phyloP scores from a whole-genome alignment of 2,797 vertebrate genomes.

The Rhincodon typus region DNA sequence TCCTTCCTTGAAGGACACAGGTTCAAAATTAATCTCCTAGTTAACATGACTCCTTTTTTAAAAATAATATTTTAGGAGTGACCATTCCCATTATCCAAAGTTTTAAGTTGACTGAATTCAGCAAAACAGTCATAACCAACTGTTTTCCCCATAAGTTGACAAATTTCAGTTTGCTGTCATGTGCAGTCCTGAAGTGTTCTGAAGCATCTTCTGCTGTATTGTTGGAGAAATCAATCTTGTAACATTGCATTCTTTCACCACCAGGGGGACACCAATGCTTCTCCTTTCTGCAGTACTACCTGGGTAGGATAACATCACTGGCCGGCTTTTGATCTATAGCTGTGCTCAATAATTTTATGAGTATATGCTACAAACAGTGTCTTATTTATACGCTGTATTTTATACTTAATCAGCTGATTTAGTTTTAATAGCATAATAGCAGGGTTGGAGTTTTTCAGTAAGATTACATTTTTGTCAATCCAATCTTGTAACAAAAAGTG shows the following conservation, averaged over 20 bases:
- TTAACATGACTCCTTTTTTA: not conserved
- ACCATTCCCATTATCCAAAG: constrained; percentile 13
- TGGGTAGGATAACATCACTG: constrained; percentile 37
- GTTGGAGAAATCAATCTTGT: constrained; percentile 33
- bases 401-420: constrained; percentile 15
- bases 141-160: not conserved
- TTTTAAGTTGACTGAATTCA: constrained; percentile 27
- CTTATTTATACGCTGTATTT: constrained; percentile 31
- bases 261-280: constrained; percentile 36
- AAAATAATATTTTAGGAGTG: not conserved
- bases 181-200: not conserved
- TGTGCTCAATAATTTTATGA: constrained; percentile 33
- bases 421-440: constrained; percentile 23
- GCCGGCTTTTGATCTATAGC: constrained; percentile 27
- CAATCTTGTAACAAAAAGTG: not conserved
- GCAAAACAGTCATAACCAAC: not conserved
- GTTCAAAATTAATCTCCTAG: not conserved
- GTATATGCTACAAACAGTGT: constrained; percentile 34
- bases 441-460: constrained; percentile 18
- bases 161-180: constrained; percentile 19
- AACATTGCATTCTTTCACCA: constrained; percentile 36
- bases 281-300: constrained; percentile 35
- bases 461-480: not conserved
- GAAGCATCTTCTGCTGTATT: not conserved
- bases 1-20: not conserved